phyloP scores from a whole-genome alignment of 1,140 invertebrate species.

The Drosophila funebris region DNA sequence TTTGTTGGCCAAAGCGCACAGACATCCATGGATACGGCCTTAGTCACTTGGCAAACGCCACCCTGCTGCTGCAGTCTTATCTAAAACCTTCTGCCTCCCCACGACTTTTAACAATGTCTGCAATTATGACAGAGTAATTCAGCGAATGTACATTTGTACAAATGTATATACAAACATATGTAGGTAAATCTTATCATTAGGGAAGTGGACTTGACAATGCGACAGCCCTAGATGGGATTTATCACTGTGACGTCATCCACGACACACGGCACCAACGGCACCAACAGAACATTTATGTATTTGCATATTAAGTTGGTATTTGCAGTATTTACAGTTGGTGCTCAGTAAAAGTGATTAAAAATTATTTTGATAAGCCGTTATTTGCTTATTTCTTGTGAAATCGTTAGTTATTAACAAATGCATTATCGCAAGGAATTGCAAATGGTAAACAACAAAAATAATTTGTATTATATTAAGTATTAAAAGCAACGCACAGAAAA shows the following conservation, averaged over 20 bases:
- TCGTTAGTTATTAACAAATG: slow-evolving; percentile 8
- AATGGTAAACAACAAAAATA: slow-evolving; percentile 7
- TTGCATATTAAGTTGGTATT: slow-evolving; percentile 1
- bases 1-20: neutral
- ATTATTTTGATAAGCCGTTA: neutral
- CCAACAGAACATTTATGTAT: neutral
- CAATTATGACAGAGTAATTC: slow-evolving; percentile 27
- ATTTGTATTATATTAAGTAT: slow-evolving; percentile 43
- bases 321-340: neutral
- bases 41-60: slow-evolving; percentile 30
- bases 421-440: slow-evolving; percentile 12
- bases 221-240: slow-evolving; percentile 27
- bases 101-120: neutral
- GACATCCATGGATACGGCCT: neutral
- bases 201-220: slow-evolving; percentile 9
- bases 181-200: slow-evolving; percentile 29
- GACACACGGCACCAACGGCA: slow-evolving; percentile 21
- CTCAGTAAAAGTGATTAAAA: neutral
- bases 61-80: slow-evolving; percentile 42
- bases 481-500: slow-evolving; percentile 54
- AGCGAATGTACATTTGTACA: neutral
- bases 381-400: slow-evolving; percentile 20
- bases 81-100: neutral
- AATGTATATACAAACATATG: too few species aligned
- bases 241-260: slow-evolving; percentile 41